A percentile compares a stretch with the other conserved stretches of the same genome.
phyloP scores from a whole-genome alignment of 2,888 invertebrate genomes.

The Drymonia ruficornis region DNA sequence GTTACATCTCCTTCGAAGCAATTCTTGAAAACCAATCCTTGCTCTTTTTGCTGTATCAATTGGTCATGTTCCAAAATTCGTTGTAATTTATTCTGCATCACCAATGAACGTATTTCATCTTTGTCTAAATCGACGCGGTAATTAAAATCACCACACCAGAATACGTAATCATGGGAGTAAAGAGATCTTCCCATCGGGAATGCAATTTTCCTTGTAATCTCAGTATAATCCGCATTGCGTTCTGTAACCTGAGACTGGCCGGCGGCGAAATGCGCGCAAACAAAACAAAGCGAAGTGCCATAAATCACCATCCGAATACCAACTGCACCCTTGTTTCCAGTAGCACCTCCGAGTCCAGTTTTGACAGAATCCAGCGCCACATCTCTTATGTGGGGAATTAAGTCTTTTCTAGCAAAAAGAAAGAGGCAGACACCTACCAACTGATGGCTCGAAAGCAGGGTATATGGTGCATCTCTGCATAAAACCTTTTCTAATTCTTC shows the following conservation, averaged over 20 bases:
- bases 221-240: slow-evolving; percentile 98
- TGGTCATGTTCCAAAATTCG: slow-evolving; percentile 95
- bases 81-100: slow-evolving; percentile 90
- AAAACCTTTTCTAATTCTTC: slow-evolving; percentile 97
- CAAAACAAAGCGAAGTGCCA: slow-evolving; percentile 98
- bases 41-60: slow-evolving; percentile 91
- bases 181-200: slow-evolving; percentile 97
- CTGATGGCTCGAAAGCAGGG: slow-evolving; percentile 96
- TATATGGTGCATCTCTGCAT: slow-evolving; percentile 94
- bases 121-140: slow-evolving; percentile 98
- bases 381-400: slow-evolving; percentile 95
- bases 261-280: slow-evolving; percentile 99
- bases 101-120: slow-evolving; percentile 95
- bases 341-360: slow-evolving; percentile 99
- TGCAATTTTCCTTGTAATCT: slow-evolving; percentile 95
- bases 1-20: slow-evolving; percentile 96
- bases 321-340: slow-evolving; percentile 98
- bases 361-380: slow-evolving; percentile 98
- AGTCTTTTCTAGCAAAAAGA: slow-evolving; percentile 95
- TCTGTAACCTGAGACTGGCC: slow-evolving; percentile 98
- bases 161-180: slow-evolving; percentile 98
- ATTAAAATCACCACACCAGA: slow-evolving; percentile 99
- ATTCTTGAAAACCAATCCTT: slow-evolving; percentile 94
- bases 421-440: slow-evolving; percentile 99
- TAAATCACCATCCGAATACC: slow-evolving; percentile 96